Evolutionary conservation across 2,113 vertebrate genomes (phyloP), one percentile per base, ranked within the genome.

Genomic region (Melanocharis versteri): DNA sequence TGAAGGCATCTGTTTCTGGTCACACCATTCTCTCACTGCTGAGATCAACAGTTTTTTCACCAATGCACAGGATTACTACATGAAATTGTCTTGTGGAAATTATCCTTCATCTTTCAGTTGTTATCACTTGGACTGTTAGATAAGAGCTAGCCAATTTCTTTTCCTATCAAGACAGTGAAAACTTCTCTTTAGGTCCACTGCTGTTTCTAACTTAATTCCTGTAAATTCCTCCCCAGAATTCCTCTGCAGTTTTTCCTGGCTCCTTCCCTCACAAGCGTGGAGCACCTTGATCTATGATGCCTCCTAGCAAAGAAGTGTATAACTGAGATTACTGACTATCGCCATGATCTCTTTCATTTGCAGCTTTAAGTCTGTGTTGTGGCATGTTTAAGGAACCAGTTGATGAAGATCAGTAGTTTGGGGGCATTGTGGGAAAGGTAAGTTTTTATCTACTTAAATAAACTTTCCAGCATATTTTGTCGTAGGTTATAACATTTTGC

Each of bases 361-460:
- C 88, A 94, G 64, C 33, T 90, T 62, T 64, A 70, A 83, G 83
- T 75, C 80, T 88, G n/a, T 86, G 92, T 94, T 77, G 68, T 60
- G 57, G 83, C 96, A 94, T 17, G 93, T 94, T 96, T 75, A 57
- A 89, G n/a, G 56, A 96, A 64, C 40, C 79, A 71, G 44, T 84
- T 88, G 86, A 86, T 75, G 94, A 92, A 86, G 64, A 92, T 83
- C 78, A 48, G 79, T 73, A 71, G 72, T 91, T 83, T 71, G 56
- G 71, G 56, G 37, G 68, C n/a, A 56, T 90, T 77, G 60, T 81
- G 76, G 88, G 94, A 93, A 92, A 40, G 22, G 48, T n/a, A 73
- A 5, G 0, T n/a, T 85, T 94, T 83, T 44, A 94, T 48, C 85
- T 93, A 71, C 68, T 85, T 72, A 72, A 85, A 62, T 73, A 83